Evolutionary conservation across 2,888 invertebrate species (phyloP).

Genomic region (Endomychus coccineus): DNA sequence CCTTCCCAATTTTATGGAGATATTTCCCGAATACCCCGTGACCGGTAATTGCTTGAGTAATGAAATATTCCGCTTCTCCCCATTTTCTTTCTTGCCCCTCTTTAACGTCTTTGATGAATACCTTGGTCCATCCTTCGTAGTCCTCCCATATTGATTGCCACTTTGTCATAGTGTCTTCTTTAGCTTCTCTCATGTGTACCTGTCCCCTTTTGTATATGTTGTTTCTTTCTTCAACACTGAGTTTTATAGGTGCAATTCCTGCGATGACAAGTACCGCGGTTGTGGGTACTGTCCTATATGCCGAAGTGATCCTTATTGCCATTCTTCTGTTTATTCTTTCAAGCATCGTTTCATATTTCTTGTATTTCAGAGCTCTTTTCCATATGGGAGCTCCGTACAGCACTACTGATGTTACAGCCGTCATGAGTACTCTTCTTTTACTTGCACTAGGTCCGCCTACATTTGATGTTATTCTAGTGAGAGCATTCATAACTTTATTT

Average conservation of each 20-base stretch:
- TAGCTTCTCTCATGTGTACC: neutral
- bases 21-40: conserved; percentile 11
- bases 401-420: no score
- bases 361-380: neutral
- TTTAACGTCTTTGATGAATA: conserved; percentile 11
- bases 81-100: conserved; percentile 9
- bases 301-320: no score
- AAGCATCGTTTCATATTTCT: neutral
- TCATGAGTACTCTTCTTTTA: no score
- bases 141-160: no score
- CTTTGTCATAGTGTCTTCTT: no score
- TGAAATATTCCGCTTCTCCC: conserved; percentile 10
- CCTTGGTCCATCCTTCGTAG: conserved; percentile 7
- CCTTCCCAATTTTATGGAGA: conserved; percentile 10
- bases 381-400: neutral
- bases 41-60: conserved; percentile 12
- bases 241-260: neutral
- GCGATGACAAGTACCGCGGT: neutral
- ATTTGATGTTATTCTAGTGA: neutral
- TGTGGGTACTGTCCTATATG: no score
- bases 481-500: no score
- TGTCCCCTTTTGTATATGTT: neutral
- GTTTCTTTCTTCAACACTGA: neutral
- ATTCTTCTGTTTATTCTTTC: no score
- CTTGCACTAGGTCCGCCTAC: no score